Conservation (phyloP, 2,888 invertebrate species). For the Plusia festucae region DNA sequence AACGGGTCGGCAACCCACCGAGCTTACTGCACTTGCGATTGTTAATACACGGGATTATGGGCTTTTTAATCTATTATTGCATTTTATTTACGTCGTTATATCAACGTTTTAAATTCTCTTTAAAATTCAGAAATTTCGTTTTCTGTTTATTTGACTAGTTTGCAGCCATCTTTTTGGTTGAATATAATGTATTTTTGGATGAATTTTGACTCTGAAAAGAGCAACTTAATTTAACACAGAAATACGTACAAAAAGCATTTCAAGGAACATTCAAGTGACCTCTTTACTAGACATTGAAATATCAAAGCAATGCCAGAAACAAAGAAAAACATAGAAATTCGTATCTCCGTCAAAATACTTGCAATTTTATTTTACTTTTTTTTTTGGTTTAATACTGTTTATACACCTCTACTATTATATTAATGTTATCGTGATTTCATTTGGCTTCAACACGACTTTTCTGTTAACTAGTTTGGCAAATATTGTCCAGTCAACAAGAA, state of each 20-base stretch:
- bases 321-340: not conserved
- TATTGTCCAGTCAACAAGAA: no score
- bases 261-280: not conserved
- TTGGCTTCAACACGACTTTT: no score
- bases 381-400: no score
- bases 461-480: no score
- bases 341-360: not conserved
- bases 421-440: no score
- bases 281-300: constrained; percentile 1
- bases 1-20: not conserved
- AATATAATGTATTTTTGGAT: not conserved
- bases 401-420: no score
- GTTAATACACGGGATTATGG: not conserved
- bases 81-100: not conserved
- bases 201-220: not conserved
- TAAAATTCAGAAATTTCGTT: not conserved
- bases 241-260: not conserved
- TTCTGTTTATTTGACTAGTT: not conserved
- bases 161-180: not conserved
- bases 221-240: not conserved
- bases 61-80: constrained; percentile 2
- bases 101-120: not conserved
- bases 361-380: no score
- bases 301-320: not conserved
- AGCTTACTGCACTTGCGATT: not conserved